A percentile compares a stretch with the other conserved stretches of the same genome.
These are phyloP conservation scores for Pygathrix nemaeus DNA, from an alignment of 2,113 vertebrate species.

Conservation along the genomic window DNA sequence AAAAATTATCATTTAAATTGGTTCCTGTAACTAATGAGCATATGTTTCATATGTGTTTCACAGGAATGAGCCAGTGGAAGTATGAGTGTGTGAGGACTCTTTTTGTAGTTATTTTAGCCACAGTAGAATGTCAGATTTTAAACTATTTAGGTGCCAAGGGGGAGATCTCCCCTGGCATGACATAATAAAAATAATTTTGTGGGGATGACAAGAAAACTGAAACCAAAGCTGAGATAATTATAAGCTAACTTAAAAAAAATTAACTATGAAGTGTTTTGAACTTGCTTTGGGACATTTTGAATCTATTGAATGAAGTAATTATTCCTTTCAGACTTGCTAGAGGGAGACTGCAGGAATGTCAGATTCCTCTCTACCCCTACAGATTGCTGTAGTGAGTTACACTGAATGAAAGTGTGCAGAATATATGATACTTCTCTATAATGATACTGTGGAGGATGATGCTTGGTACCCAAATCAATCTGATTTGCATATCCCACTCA, in stretches of 20 bases:
- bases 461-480: background rate
- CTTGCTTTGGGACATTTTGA: slow-evolving; percentile 47
- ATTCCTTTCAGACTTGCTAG: slow-evolving; percentile 36
- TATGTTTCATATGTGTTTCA: slow-evolving; percentile 74
- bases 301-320: slow-evolving; percentile 24
- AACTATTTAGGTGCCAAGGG: background rate
- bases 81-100: background rate
- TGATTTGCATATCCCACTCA: background rate
- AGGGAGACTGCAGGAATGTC: background rate
- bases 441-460: no score
- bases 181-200: slow-evolving; percentile 29
- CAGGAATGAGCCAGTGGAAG: slow-evolving; percentile 55
- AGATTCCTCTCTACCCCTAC: background rate
- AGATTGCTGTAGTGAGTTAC: background rate
- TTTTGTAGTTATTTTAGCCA: background rate
- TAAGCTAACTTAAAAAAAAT: slow-evolving; percentile 17
- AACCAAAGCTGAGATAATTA: slow-evolving; percentile 47
- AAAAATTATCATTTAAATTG: slow-evolving; percentile 84
- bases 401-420: background rate
- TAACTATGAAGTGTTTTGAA: slow-evolving; percentile 38
- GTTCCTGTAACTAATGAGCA: slow-evolving; percentile 81
- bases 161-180: background rate
- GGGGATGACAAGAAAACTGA: background rate
- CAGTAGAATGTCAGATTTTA: slow-evolving; percentile 21
- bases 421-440: background rate